phyloP scores from a whole-genome alignment of 2,113 vertebrate species.

The Aspiorhynchus laticeps region DNA sequence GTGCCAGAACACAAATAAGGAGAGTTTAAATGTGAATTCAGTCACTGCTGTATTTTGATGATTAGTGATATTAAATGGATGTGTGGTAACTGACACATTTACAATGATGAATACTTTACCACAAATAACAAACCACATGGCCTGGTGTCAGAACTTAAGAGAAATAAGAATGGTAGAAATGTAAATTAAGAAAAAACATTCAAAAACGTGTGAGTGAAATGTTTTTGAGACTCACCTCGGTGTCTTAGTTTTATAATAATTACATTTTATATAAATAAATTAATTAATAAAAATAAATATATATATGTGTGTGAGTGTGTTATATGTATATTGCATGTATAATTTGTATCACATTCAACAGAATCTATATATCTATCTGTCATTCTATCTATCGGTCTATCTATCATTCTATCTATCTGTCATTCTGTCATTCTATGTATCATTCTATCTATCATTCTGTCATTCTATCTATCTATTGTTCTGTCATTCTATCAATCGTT shows the following conservation, averaged over 20 bases:
- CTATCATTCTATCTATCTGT: neutral
- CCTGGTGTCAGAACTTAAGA: conserved; percentile 73
- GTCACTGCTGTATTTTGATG: neutral
- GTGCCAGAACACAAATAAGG: neutral
- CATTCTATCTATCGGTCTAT: neutral
- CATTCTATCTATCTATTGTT: neutral
- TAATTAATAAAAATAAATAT: no score
- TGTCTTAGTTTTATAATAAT: neutral
- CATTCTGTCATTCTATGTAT: neutral
- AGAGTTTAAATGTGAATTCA: neutral
- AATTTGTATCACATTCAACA: no score
- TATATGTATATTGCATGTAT: no score
- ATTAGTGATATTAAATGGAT: neutral
- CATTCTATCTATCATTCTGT: no score
- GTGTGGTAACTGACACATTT: neutral
- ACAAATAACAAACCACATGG: conserved; percentile 61
- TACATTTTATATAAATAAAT: no score
- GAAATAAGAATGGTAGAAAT: conserved; percentile 56
- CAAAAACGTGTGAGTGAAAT: neutral
- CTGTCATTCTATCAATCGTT: no score
- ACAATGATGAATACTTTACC: conserved; percentile 70
- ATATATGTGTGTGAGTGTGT: no score
- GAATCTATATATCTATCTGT: neutral
- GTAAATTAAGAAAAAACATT: neutral
- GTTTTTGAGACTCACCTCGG: neutral